A percentile compares a stretch with the other conserved stretches of the same genome.
Evolutionary conservation across 2,888 invertebrate genomes (phyloP).

Genomic region (Pseudanteris insignis): DNA sequence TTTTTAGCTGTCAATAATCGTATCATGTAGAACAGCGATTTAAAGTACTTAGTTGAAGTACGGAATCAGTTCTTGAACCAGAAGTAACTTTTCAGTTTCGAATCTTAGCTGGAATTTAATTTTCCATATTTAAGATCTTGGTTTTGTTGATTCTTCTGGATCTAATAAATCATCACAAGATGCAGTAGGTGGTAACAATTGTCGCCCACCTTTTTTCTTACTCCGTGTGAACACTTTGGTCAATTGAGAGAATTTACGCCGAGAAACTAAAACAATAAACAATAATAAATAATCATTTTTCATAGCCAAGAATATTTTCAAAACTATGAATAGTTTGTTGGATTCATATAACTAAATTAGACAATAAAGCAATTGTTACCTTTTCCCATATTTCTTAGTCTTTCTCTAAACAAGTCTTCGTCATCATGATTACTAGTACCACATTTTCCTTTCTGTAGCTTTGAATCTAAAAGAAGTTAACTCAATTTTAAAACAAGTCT

Average conservation of each 20-base stretch:
- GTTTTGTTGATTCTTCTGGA: conserved; percentile 62
- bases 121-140: conserved; percentile 50
- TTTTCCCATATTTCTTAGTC: conserved; percentile 85
- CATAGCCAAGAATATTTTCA: too few relatives aligned
- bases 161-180: conserved; percentile 64
- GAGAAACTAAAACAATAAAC: conserved; percentile 72
- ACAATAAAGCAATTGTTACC: conserved; percentile 62
- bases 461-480: conserved; percentile 58
- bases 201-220: conserved; percentile 62
- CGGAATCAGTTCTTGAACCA: conserved; percentile 7
- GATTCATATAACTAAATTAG: too few relatives aligned
- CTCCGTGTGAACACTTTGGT: conserved; percentile 78
- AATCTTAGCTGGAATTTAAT: too few relatives aligned
- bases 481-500: too few relatives aligned
- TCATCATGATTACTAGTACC: conserved; percentile 67
- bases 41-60: conserved; percentile 14
- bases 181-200: conserved; percentile 63
- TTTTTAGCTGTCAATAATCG: conserved; percentile 17
- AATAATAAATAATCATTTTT: not conserved
- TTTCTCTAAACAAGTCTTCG: conserved; percentile 79
- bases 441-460: conserved; percentile 57
- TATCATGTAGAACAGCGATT: conserved; percentile 18
- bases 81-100: too few relatives aligned
- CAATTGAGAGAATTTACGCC: conserved; percentile 82
- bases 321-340: too few relatives aligned